Evolutionary conservation across 2,888 invertebrate genomes (phyloP).

Genomic region (Dugesia japonica): DNA sequence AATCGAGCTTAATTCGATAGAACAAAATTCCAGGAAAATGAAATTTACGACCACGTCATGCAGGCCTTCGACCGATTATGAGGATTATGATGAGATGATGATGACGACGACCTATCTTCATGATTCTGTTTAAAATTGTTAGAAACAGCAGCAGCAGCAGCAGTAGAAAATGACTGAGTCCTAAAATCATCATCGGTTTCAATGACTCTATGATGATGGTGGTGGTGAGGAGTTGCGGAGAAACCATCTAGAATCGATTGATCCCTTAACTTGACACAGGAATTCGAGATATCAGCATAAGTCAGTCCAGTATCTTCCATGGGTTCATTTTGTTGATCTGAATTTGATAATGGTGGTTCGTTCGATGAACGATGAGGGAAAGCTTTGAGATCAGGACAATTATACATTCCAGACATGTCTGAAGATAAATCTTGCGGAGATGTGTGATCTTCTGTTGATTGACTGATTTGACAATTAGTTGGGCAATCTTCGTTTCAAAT

Average conservation of each 20-base stretch:
- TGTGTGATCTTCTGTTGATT: background rate
- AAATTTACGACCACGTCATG: background rate
- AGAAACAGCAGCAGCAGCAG: background rate
- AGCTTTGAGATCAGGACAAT: slow-evolving; percentile 15
- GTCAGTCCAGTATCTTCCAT: slow-evolving; percentile 13
- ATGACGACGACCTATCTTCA: background rate
- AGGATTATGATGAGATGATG: too few relatives aligned
- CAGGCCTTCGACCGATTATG: background rate
- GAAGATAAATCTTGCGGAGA: background rate
- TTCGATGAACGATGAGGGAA: background rate
- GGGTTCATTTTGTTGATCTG: background rate
- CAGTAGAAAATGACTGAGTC: background rate
- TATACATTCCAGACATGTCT: slow-evolving; percentile 11
- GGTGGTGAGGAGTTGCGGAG: background rate
- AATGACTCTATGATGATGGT: too few relatives aligned
- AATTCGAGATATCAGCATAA: background rate
- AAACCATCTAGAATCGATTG: background rate
- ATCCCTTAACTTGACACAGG: background rate
- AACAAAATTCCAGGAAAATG: too few relatives aligned
- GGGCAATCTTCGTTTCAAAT: background rate
- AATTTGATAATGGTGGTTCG: slow-evolving; percentile 20
- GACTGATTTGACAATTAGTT: slow-evolving; percentile 7
- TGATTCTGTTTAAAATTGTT: background rate
- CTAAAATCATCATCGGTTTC: too few relatives aligned
- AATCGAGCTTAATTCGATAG: too few relatives aligned